A percentile compares a stretch with the other conserved stretches of the same genome.
phyloP scores from a whole-genome alignment of 53 echinoderm and acorn worm genomes.

The Paracentrotus lividus region DNA sequence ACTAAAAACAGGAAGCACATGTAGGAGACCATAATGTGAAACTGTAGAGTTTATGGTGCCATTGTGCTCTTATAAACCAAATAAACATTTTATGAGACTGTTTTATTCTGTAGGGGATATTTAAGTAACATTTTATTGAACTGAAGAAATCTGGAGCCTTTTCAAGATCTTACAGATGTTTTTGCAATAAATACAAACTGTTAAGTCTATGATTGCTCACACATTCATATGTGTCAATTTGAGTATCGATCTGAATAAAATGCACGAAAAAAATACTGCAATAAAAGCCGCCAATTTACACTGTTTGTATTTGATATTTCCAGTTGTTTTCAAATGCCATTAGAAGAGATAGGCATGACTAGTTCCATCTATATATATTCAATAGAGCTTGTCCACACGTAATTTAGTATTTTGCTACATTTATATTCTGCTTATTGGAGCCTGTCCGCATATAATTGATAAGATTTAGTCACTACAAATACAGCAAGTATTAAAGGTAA shows the following conservation, averaged over 20 bases:
- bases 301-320: not conserved
- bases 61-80: not conserved
- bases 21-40: slow-evolving; percentile 47
- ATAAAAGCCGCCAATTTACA: too few species aligned
- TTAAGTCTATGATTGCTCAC: not conserved
- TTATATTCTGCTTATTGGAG: not conserved
- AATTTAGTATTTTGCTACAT: too few species aligned
- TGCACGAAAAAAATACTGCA: too few species aligned
- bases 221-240: not conserved
- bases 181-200: not conserved
- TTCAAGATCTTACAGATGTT: slow-evolving; percentile 9
- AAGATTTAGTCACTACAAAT: too few species aligned
- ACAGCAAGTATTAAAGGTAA: too few species aligned
- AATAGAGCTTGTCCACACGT: not conserved
- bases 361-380: not conserved
- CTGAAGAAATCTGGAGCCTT: not conserved
- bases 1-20: slow-evolving; percentile 24
- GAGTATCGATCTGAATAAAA: not conserved
- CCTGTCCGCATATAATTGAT: not conserved
- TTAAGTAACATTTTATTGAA: not conserved
- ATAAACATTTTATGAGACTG: not conserved
- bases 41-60: slow-evolving; percentile 15
- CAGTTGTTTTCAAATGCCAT: too few species aligned
- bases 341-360: not conserved
- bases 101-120: not conserved